Evolutionary conservation across 2,113 vertebrate species (phyloP).

Genomic region (Panthera leo): DNA sequence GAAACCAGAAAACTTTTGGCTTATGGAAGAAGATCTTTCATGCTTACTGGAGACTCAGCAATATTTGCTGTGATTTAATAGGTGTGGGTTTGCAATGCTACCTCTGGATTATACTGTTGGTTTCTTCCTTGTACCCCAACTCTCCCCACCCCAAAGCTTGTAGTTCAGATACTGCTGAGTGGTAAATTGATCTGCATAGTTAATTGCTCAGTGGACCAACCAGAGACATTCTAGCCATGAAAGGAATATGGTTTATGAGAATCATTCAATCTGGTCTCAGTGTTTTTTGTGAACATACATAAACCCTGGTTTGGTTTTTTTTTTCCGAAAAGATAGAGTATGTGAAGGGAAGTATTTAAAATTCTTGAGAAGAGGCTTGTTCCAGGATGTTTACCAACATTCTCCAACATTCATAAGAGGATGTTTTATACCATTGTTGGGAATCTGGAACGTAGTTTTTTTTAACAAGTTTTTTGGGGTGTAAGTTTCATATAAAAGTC

Average conservation of each 20-base stretch:
- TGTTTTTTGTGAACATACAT: neutral
- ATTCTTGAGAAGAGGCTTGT: conserved; percentile 32
- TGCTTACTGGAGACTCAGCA: conserved; percentile 21
- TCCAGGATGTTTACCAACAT: neutral
- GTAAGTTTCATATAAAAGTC: neutral
- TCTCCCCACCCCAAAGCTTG: neutral
- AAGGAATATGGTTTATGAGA: neutral
- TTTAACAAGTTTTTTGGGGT: neutral
- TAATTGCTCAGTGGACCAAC: neutral
- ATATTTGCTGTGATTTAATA: conserved; percentile 16
- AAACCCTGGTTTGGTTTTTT: neutral
- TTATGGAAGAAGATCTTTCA: neutral
- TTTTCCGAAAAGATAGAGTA: neutral
- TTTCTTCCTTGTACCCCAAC: neutral
- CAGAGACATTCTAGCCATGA: neutral
- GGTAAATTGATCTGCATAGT: neutral
- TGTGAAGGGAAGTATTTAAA: conserved; percentile 7
- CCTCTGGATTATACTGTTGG: conserved; percentile 17
- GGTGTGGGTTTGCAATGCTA: conserved; percentile 40
- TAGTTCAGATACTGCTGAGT: neutral
- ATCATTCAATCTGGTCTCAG: neutral
- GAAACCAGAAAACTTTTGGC: neutral
- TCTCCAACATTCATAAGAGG: neutral
- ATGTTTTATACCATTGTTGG: neutral
- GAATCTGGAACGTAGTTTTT: neutral